Evolutionary conservation across 2,888 invertebrate species (phyloP).

Genomic region (Asteroscopus sphinx): DNA sequence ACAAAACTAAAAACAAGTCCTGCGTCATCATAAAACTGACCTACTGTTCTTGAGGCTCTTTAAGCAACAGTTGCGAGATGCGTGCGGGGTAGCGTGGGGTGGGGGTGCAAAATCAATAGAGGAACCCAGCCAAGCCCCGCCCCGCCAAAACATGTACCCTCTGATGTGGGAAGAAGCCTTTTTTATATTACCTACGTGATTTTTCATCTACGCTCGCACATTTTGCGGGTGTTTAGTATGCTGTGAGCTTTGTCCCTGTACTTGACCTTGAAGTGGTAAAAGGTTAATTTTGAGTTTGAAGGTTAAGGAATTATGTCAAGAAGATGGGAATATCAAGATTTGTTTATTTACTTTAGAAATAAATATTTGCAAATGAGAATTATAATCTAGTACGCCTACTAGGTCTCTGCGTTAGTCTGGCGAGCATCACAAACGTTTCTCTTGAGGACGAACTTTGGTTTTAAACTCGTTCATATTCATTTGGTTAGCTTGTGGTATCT

Average conservation of each 20-base stretch:
- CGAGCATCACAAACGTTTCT: too few species aligned
- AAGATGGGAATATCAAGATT: not conserved
- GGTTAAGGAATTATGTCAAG: not conserved
- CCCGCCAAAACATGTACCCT: conserved; percentile 72
- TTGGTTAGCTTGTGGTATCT: too few species aligned
- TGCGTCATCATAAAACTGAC: conserved; percentile 46
- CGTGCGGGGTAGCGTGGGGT: conserved; percentile 74
- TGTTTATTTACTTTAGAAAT: too few species aligned
- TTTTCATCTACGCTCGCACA: conserved; percentile 50
- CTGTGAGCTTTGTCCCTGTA: not conserved
- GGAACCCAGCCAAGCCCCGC: conserved; percentile 72
- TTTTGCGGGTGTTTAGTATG: conserved; percentile 14
- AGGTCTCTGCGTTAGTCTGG: too few species aligned
- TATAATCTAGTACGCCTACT: too few species aligned
- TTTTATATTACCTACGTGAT: conserved; percentile 67
- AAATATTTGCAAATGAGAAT: too few species aligned
- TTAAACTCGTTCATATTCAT: too few species aligned
- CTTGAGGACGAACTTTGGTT: too few species aligned
- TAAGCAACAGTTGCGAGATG: conserved; percentile 88
- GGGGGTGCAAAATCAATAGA: conserved; percentile 84
- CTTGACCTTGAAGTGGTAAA: conserved; percentile 25
- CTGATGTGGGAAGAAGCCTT: conserved; percentile 74
- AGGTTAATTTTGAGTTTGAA: not conserved
- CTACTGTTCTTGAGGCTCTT: conserved; percentile 63
- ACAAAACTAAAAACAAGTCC: conserved; percentile 4